Base-by-base conservation (phyloP, 2,113 vertebrate genomes). In the Xenopus borealis region DNA sequence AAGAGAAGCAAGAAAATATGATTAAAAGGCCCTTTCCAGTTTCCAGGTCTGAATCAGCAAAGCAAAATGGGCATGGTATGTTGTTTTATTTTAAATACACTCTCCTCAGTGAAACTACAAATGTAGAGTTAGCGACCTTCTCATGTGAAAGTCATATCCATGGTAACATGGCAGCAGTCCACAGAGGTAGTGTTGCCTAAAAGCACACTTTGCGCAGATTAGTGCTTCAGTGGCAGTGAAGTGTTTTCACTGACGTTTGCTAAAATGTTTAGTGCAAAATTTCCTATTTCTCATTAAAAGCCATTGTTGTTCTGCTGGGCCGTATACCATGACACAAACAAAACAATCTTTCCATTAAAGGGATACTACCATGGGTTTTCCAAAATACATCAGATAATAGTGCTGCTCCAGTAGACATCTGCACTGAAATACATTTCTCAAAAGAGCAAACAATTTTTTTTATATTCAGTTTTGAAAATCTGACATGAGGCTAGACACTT, bases 101-200 rank as follows among this genome's bases (percentile, higher is more conserved):
- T 55, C 62, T 58, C 45, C 53, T 68, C 68, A 30, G 9, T 23
- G 46, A 61, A 67, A 76, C 61, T 61, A 76, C 62, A 52, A 67
- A 61, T 47, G 66, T 76, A 69, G 73, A 76, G 46, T 69, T 76
- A 63, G 52, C 53, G 73, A 69, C 66, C 73, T 69, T 69, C 66
- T 76, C 30, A 66, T 76, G 66, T 69, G 73, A 76, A 76, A 76
- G 73, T 76, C 73, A 76, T 76, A 76, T 69, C 73, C 73, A 76
- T 69, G 73, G 73, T 30, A 76, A 76, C 73, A 76, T 76, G 73
- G 73, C 73, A 76, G 66, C 66, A 13, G 16, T 76, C 73, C 73
- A 76, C 40, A 61, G 44, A 62, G 72, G 72, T 59, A 17, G 66
- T 12, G 20, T 58, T 27, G 66, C 66, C 69, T 69, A 75, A 52